A percentile compares a stretch with the other conserved stretches of the same genome.
These are phyloP conservation scores for Rhynchonycteris naso DNA, from an alignment of 2,797 vertebrate genomes.

Conservation along the genomic window DNA sequence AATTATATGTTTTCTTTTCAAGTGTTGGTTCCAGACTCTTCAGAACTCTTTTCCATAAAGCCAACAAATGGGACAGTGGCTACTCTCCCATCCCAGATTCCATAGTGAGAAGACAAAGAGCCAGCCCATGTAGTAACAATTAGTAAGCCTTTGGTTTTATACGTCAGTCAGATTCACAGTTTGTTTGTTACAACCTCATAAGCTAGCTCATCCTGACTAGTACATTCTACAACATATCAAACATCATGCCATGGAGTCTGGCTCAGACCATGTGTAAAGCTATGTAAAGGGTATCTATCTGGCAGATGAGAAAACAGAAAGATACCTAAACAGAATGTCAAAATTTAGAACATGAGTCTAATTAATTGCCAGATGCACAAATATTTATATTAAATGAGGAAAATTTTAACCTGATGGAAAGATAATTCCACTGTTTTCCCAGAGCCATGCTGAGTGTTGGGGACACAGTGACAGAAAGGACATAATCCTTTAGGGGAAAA, in stretches of 20 bases:
- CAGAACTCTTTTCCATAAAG: not conserved
- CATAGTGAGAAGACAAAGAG: accelerated
- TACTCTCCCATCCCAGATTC: not conserved
- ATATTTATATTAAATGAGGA: not conserved
- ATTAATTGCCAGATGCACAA: not conserved
- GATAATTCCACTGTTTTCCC: not conserved
- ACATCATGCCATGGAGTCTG: not conserved
- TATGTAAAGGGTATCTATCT: not conserved
- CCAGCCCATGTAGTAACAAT: accelerated
- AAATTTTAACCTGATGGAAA: not conserved
- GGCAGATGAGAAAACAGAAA: not conserved
- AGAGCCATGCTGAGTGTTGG: not conserved
- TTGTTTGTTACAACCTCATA: not conserved
- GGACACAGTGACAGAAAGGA: not conserved
- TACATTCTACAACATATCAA: not conserved
- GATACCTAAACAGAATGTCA: not conserved
- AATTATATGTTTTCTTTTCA: not conserved
- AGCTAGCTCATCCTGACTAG: not conserved
- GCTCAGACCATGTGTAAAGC: not conserved
- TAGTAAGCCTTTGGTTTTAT: not conserved
- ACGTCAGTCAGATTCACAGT: not conserved
- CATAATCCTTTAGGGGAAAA: not conserved
- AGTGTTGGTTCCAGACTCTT: not conserved
- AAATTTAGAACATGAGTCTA: not conserved
- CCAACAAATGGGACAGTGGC: not conserved